A percentile compares a stretch with the other conserved stretches of the same genome.
Conservation (phyloP, 2,113 vertebrate genomes). For the Toxotes jaculatrix region DNA sequence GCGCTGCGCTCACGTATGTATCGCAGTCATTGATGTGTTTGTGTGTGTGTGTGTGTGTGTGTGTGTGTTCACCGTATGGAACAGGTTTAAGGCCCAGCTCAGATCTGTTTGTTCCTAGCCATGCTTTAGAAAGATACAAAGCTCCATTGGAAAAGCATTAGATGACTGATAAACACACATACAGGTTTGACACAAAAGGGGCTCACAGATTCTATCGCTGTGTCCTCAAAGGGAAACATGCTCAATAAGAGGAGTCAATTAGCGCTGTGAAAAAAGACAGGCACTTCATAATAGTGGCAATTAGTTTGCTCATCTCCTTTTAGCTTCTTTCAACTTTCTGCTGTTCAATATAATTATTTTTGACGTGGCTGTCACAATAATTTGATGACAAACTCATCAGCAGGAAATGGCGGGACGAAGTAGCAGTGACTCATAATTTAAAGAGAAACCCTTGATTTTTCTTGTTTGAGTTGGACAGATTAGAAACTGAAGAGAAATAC, state of each 20-base stretch:
- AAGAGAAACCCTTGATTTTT: constrained; percentile 5
- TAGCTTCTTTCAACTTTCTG: constrained; percentile 40
- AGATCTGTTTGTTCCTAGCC: constrained; percentile 39
- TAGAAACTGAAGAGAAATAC: background rate
- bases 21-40: constrained; percentile 34
- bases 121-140: constrained; percentile 25
- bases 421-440: background rate
- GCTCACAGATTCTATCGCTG: background rate
- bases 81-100: constrained; percentile 44
- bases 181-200: constrained; percentile 32
- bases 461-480: background rate
- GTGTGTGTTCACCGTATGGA: constrained; percentile 36
- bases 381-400: constrained; percentile 25
- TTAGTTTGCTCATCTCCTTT: constrained; percentile 44
- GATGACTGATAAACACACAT: constrained; percentile 30
- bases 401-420: background rate
- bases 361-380: constrained; percentile 41
- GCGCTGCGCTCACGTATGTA: constrained; percentile 22
- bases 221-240: constrained; percentile 32
- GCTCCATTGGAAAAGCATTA: constrained; percentile 28
- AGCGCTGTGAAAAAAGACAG: constrained; percentile 43
- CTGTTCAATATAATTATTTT: constrained; percentile 45
- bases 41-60: constrained; percentile 30
- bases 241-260: constrained; percentile 51
- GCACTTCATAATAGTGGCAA: constrained; percentile 44